Percentiles rank a stretch among this genome's conserved stretches.
These are phyloP conservation scores for Hirudinaria manillensis DNA, from an alignment of 2,888 invertebrate species.

Conservation along the genomic window DNA sequence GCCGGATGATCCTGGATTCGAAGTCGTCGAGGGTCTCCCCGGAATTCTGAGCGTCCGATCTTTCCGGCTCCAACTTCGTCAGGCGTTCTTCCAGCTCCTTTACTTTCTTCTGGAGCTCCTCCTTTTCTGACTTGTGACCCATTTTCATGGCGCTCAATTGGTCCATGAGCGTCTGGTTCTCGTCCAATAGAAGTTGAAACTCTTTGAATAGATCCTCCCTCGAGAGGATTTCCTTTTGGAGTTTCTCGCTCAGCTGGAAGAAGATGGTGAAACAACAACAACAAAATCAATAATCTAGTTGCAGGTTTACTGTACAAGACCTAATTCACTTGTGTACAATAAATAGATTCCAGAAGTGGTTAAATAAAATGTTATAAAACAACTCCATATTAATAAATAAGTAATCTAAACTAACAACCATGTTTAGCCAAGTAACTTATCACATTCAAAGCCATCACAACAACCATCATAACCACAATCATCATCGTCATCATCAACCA, in stretches of 20 bases:
- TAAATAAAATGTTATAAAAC: background rate
- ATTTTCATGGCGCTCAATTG: constrained; percentile 22
- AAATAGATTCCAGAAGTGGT: background rate
- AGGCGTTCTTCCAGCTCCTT: constrained; percentile 55
- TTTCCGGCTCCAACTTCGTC: constrained; percentile 10
- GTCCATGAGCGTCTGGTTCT: constrained; percentile 19
- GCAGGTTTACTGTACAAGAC: background rate
- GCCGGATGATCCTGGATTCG: constrained; percentile 9
- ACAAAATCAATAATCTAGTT: too few species aligned
- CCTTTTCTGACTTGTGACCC: constrained; percentile 66
- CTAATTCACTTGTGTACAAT: background rate
- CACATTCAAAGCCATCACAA: too few species aligned
- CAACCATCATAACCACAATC: constrained; percentile 11
- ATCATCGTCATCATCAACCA: too few species aligned
- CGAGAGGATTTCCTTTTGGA: background rate
- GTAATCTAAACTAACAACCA: background rate
- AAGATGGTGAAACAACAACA: too few species aligned
- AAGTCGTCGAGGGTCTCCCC: background rate
- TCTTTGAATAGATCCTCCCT: constrained; percentile 4
- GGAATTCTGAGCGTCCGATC: background rate
- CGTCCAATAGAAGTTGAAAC: constrained; percentile 12
- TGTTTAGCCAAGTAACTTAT: too few species aligned
- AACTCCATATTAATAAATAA: background rate
- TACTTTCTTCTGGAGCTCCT: constrained; percentile 63
- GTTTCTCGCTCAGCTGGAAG: background rate